These are phyloP conservation scores for Stenotaenia linearis DNA, from an alignment of 2,888 invertebrate genomes.

Conservation along the genomic window DNA sequence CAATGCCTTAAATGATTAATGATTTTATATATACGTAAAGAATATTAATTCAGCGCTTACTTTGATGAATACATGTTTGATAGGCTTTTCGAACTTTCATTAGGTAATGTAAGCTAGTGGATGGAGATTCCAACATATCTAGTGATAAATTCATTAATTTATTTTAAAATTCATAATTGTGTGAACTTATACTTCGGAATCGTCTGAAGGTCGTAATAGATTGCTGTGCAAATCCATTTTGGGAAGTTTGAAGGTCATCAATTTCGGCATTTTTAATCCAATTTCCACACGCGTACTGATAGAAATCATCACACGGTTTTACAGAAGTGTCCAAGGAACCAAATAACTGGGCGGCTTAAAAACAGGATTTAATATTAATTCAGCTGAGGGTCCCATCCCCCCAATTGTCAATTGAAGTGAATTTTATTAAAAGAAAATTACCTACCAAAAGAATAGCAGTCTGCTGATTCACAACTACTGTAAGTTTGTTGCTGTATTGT, in stretches of 20 bases:
- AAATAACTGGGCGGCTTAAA: neutral
- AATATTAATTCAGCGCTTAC: neutral
- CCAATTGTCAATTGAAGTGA: too few species aligned
- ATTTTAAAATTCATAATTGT: neutral
- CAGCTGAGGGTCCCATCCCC: too few species aligned
- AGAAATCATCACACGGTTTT: conserved; percentile 84
- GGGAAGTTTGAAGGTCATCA: neutral
- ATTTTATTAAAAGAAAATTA: too few species aligned
- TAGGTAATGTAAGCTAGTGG: neutral
- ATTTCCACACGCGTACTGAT: conserved; percentile 55
- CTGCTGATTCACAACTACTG: too few species aligned
- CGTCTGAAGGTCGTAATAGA: neutral
- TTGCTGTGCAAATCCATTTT: neutral
- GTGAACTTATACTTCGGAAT: neutral
- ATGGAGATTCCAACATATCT: neutral
- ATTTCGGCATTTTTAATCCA: conserved; percentile 53
- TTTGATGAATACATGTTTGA: neutral
- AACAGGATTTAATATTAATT: too few species aligned
- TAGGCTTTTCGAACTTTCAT: neutral
- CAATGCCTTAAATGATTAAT: too few species aligned
- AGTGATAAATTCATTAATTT: too few species aligned
- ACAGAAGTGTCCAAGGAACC: conserved; percentile 61
- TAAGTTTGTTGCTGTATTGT: too few species aligned
- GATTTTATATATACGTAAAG: too few species aligned
- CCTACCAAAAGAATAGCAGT: neutral